Evolutionary conservation across 2,797 vertebrate species (phyloP).

Genomic region (Antennarius maculatus): DNA sequence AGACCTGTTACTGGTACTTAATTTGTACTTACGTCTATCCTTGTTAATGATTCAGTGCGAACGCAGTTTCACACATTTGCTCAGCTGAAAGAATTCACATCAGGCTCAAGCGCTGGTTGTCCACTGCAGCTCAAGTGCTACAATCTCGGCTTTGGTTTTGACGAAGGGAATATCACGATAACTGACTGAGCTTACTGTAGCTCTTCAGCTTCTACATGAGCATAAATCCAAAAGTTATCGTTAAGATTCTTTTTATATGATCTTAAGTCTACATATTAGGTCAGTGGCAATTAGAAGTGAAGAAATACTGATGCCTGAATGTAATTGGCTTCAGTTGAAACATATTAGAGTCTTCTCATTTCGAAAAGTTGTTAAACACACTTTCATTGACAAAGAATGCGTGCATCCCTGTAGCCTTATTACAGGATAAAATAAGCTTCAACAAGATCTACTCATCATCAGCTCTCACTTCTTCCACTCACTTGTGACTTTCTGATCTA

Average conservation of each 20-base stretch:
- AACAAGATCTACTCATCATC: neutral
- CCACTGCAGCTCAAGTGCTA: conserved; percentile 29
- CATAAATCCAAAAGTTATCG: neutral
- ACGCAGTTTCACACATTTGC: conserved; percentile 23
- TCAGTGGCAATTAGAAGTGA: neutral
- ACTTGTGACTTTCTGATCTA: neutral
- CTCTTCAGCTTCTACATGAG: neutral
- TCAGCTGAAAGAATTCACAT: conserved; percentile 18
- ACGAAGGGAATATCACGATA: neutral
- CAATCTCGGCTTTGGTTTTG: conserved; percentile 20
- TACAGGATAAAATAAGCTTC: neutral
- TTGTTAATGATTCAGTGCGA: neutral
- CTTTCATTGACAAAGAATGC: neutral
- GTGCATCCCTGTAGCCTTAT: neutral
- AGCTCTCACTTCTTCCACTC: neutral
- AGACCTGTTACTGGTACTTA: neutral
- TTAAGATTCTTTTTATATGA: neutral
- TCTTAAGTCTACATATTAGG: neutral
- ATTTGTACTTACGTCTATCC: neutral
- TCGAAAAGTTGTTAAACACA: neutral
- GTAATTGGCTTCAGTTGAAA: neutral
- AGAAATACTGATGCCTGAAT: no score
- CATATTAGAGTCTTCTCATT: neutral
- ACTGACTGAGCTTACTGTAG: neutral
- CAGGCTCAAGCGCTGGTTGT: conserved; percentile 34